Conservation (phyloP, 2,888 invertebrate genomes). For the Nephrotoma flavescens region DNA sequence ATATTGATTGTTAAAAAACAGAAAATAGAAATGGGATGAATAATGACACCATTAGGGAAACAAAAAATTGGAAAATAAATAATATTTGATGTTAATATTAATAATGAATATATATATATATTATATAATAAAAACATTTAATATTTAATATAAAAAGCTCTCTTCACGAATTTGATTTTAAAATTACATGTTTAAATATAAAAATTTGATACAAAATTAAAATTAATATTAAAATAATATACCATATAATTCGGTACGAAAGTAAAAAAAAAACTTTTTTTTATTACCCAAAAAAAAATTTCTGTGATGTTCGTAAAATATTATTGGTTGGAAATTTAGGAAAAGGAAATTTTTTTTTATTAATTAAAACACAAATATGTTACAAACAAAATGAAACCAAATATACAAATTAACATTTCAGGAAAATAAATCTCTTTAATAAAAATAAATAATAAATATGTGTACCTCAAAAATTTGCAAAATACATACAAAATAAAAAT, state of each 20-base stretch:
- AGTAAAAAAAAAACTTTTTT: background rate
- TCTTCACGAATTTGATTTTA: conserved; percentile 3
- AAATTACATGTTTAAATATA: background rate
- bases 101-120: background rate
- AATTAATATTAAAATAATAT: background rate
- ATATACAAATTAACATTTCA: conserved; percentile 1
- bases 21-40: background rate
- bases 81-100: background rate
- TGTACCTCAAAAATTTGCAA: background rate
- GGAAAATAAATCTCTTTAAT: background rate
- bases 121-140: background rate
- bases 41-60: conserved; percentile 1
- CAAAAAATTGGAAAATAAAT: background rate
- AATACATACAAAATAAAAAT: background rate
- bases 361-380: background rate
- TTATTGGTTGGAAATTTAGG: background rate
- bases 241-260: background rate
- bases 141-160: background rate
- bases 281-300: background rate
- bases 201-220: background rate
- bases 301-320: background rate
- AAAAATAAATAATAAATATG: background rate
- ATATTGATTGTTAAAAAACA: background rate
- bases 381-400: background rate
- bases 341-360: background rate